A percentile compares a stretch with the other conserved stretches of the same genome.
These are phyloP conservation scores for Whitmania pigra DNA, from an alignment of 1,140 invertebrate species.

Conservation along the genomic window DNA sequence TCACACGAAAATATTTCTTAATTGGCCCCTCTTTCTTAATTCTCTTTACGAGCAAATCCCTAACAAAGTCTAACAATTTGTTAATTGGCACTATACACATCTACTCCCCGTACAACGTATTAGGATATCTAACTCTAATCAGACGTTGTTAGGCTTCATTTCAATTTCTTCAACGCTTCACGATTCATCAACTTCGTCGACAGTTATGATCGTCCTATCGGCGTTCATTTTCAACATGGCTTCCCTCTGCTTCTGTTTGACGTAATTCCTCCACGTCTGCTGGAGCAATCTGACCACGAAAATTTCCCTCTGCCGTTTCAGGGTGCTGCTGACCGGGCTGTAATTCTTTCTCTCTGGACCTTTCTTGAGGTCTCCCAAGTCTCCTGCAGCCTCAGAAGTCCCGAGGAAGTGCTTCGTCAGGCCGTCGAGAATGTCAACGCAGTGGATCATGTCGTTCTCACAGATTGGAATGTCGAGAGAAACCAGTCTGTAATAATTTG, in stretches of 20 bases:
- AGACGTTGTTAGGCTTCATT: too few species aligned
- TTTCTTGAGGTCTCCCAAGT: slow-evolving; percentile 16
- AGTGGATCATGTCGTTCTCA: slow-evolving; percentile 88
- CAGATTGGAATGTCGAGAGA: slow-evolving; percentile 97
- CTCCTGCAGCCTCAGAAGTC: slow-evolving; percentile 44
- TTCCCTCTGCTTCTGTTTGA: slow-evolving; percentile 10
- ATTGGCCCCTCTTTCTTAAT: too few species aligned
- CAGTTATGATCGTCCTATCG: slow-evolving; percentile 11
- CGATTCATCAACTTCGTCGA: slow-evolving; percentile 16
- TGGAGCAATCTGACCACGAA: slow-evolving; percentile 13
- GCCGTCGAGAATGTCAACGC: slow-evolving; percentile 91
- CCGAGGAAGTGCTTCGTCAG: slow-evolving; percentile 82
- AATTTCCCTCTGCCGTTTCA: slow-evolving; percentile 80
- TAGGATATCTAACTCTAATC: too few species aligned
- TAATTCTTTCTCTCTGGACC: slow-evolving; percentile 44
- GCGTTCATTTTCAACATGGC: slow-evolving; percentile 8
- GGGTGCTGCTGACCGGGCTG: slow-evolving; percentile 76
- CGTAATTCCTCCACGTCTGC: slow-evolving; percentile 13
- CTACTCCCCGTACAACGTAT: too few species aligned
- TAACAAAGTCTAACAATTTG: too few species aligned
- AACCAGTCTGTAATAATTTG: slow-evolving; percentile 96
- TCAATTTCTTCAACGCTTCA: neutral
- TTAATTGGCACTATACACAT: too few species aligned
- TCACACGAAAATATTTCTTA: too few species aligned
- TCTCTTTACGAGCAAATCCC: too few species aligned